Evolutionary conservation across 2,888 invertebrate genomes (phyloP).

Genomic region (Lycophotia porphyrea): DNA sequence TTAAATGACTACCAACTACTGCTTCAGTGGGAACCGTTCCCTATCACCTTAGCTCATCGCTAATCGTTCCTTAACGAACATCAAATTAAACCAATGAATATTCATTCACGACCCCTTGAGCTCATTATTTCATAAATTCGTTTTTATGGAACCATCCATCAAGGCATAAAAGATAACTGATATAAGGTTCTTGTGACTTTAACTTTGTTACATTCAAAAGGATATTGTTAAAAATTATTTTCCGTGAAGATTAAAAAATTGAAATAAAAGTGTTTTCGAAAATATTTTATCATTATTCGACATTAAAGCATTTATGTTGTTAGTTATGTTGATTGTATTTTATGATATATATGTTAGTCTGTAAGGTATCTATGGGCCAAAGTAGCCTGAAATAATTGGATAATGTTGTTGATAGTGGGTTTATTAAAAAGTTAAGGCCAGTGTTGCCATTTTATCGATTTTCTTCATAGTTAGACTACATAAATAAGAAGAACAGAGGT

Average conservation of each 20-base stretch:
- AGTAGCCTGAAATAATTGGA: too few relatives aligned
- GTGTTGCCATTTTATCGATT: constrained; percentile 1
- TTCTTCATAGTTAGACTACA: not conserved
- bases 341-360: too few relatives aligned
- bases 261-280: not conserved
- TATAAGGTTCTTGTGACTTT: constrained; percentile 15
- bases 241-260: constrained; percentile 45
- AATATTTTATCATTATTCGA: not conserved
- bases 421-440: not conserved
- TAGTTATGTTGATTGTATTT: too few relatives aligned
- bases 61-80: constrained; percentile 71
- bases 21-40: constrained; percentile 45
- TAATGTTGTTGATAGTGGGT: not conserved
- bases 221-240: constrained; percentile 45
- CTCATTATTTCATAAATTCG: constrained; percentile 79
- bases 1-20: constrained; percentile 8
- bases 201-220: constrained; percentile 34
- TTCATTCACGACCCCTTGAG: constrained; percentile 72
- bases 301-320: too few relatives aligned
- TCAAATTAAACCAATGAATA: constrained; percentile 80
- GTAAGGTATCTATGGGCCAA: too few relatives aligned
- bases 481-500: not conserved
- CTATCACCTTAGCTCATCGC: constrained; percentile 60
- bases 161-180: constrained; percentile 63
- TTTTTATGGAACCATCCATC: constrained; percentile 72